A percentile compares a stretch with the other conserved stretches of the same genome.
phyloP scores from a whole-genome alignment of 2,113 vertebrate species.

The Chionomys nivalis region DNA sequence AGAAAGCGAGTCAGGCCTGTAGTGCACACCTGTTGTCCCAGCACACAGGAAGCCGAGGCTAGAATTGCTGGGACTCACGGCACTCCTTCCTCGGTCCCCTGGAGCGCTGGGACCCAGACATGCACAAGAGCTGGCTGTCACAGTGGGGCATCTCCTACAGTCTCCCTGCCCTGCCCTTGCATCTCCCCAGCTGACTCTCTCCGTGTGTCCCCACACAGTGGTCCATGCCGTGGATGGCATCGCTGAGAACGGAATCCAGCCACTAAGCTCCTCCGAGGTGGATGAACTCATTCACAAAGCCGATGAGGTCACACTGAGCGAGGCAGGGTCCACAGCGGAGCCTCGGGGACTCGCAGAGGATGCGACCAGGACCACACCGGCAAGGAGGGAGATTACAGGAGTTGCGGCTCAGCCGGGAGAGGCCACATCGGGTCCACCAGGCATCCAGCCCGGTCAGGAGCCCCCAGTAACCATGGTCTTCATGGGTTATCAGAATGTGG shows the following conservation, averaged over 20 bases:
- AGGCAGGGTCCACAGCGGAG: conserved; percentile 52
- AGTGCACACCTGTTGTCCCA: background rate
- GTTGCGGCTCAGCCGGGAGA: conserved; percentile 66
- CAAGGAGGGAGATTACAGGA: conserved; percentile 88
- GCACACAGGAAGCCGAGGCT: too few relatives aligned
- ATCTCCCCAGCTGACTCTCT: background rate
- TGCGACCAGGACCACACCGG: conserved; percentile 62
- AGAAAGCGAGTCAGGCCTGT: too few relatives aligned
- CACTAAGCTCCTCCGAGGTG: conserved; percentile 93
- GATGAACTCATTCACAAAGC: conserved; percentile 96
- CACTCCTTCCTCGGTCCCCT: background rate
- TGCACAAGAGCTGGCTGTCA: background rate
- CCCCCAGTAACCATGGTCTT: conserved; percentile 98
- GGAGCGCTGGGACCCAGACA: too few relatives aligned
- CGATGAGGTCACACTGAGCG: conserved; percentile 89
- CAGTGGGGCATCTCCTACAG: background rate
- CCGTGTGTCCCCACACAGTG: conserved; percentile 84
- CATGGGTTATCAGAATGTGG: conserved; percentile 97
- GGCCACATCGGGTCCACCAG: conserved; percentile 51
- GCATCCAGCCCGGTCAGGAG: conserved; percentile 86
- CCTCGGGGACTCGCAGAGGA: background rate
- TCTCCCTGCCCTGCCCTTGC: rapidly evolving
- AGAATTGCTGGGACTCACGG: background rate
- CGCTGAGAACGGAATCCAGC: conserved; percentile 89
- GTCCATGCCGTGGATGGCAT: conserved; percentile 92